phyloP scores from a whole-genome alignment of 2,888 invertebrate genomes.

The Amaurobius ferox region DNA sequence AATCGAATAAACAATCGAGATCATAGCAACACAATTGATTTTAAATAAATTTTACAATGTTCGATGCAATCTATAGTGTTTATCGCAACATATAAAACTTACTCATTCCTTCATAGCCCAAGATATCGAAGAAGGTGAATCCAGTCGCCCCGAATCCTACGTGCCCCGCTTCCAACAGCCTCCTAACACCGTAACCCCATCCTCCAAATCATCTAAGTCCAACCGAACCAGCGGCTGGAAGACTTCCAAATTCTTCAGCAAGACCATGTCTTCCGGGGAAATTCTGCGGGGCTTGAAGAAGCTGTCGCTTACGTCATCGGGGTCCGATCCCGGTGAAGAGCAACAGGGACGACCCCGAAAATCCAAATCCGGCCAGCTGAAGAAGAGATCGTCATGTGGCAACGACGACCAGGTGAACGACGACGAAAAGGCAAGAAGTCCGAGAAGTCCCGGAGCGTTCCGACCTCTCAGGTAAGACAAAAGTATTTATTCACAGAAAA shows the following conservation, averaged over 20 bases:
- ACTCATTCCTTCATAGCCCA: slow-evolving; percentile 25
- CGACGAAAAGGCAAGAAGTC: slow-evolving; percentile 28
- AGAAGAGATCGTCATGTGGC: slow-evolving; percentile 52
- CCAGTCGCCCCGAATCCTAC: neutral
- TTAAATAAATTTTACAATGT: too few species aligned
- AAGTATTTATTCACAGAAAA: too few species aligned
- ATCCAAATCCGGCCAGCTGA: slow-evolving; percentile 52
- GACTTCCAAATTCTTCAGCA: slow-evolving; percentile 69
- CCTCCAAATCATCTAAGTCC: slow-evolving; percentile 26
- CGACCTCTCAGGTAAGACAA: slow-evolving; percentile 51
- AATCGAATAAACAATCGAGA: too few species aligned
- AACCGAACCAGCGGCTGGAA: slow-evolving; percentile 58
- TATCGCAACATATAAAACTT: too few species aligned
- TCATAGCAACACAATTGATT: too few species aligned
- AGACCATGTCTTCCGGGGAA: slow-evolving; percentile 69
- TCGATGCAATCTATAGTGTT: too few species aligned
- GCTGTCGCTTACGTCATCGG: slow-evolving; percentile 59
- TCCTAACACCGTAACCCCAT: neutral
- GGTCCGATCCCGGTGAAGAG: slow-evolving; percentile 33
- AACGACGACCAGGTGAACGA: slow-evolving; percentile 41
- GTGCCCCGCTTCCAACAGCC: neutral
- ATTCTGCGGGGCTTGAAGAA: slow-evolving; percentile 64
- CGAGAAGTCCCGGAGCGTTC: slow-evolving; percentile 47
- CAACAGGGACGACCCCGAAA: slow-evolving; percentile 31
- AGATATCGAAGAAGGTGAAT: slow-evolving; percentile 22